phyloP scores from a whole-genome alignment of 2,888 invertebrate genomes.

The Caenorhabditis wallacei region DNA sequence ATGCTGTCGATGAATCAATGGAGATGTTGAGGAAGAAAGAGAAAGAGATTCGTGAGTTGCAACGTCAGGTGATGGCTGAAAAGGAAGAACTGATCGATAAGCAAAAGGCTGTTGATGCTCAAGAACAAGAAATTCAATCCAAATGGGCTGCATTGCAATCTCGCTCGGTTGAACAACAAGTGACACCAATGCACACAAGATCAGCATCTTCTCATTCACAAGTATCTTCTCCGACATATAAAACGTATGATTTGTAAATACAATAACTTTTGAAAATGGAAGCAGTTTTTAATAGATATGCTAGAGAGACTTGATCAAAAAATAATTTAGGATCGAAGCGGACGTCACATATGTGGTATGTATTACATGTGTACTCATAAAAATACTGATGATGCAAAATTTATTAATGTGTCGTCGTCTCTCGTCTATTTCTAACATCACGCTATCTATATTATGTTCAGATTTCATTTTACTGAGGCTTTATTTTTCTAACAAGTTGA shows the following conservation, averaged over 20 bases:
- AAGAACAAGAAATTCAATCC: constrained; percentile 57
- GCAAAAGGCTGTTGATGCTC: constrained; percentile 47
- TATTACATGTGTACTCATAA: constrained; percentile 26
- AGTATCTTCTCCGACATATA: constrained; percentile 51
- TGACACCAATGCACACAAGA: constrained; percentile 40
- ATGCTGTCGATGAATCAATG: constrained; percentile 70
- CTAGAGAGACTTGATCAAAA: background rate
- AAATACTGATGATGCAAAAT: constrained; percentile 23
- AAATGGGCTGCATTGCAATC: constrained; percentile 62
- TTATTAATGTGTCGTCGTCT: constrained; percentile 7
- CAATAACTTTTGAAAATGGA: constrained; percentile 9
- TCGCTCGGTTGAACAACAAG: constrained; percentile 23
- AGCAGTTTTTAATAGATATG: too few relatives aligned
- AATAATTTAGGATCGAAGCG: constrained; percentile 51
- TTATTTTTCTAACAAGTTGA: too few relatives aligned
- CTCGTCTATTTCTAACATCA: constrained; percentile 47
- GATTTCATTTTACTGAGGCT: too few relatives aligned
- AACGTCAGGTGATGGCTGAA: constrained; percentile 31
- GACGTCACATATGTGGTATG: constrained; percentile 61
- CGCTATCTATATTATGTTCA: too few relatives aligned
- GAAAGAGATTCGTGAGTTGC: constrained; percentile 63
- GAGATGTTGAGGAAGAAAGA: constrained; percentile 73
- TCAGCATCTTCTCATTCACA: constrained; percentile 44
- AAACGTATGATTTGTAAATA: constrained; percentile 28
- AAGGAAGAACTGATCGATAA: constrained; percentile 54